A percentile compares a stretch with the other conserved stretches of the same genome.
These are phyloP conservation scores for Euphydryas editha DNA, from an alignment of 2,888 invertebrate species.

Conservation along the genomic window DNA sequence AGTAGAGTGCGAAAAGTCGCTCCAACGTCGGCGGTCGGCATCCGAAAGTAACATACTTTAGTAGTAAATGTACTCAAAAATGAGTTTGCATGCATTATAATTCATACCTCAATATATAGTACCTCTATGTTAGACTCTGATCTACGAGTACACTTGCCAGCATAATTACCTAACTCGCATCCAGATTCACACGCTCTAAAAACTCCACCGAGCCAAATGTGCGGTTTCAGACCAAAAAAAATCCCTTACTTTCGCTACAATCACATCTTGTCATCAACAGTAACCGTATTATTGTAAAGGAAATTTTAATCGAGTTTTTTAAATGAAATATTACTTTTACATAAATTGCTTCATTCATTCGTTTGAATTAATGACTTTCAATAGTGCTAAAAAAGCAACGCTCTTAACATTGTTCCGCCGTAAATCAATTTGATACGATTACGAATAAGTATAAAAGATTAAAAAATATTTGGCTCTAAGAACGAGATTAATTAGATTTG, in stretches of 20 bases:
- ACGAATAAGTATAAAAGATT: too few relatives aligned
- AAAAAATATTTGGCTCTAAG: too few relatives aligned
- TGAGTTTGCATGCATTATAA: not conserved
- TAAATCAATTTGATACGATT: too few relatives aligned
- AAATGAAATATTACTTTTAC: not conserved
- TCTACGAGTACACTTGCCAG: not conserved
- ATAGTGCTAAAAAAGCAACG: too few relatives aligned
- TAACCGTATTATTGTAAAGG: not conserved
- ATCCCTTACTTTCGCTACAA: conserved; percentile 52
- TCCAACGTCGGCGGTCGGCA: too few relatives aligned
- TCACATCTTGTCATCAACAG: conserved; percentile 13
- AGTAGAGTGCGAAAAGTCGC: too few relatives aligned
- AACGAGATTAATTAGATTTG: too few relatives aligned
- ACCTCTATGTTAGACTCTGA: not conserved
- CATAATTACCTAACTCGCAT: conserved; percentile 18
- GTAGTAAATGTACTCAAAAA: too few relatives aligned
- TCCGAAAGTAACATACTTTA: too few relatives aligned
- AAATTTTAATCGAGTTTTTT: not conserved
- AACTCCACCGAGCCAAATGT: conserved; percentile 49
- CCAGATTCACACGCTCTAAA: conserved; percentile 70
- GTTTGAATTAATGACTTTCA: too few relatives aligned
- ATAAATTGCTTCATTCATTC: not conserved
- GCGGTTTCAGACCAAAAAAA: conserved; percentile 53
- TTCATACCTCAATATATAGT: not conserved
- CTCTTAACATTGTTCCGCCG: too few relatives aligned